Conservation (phyloP, 2,797 vertebrate genomes). For the Amblyopsis hoosieri region DNA sequence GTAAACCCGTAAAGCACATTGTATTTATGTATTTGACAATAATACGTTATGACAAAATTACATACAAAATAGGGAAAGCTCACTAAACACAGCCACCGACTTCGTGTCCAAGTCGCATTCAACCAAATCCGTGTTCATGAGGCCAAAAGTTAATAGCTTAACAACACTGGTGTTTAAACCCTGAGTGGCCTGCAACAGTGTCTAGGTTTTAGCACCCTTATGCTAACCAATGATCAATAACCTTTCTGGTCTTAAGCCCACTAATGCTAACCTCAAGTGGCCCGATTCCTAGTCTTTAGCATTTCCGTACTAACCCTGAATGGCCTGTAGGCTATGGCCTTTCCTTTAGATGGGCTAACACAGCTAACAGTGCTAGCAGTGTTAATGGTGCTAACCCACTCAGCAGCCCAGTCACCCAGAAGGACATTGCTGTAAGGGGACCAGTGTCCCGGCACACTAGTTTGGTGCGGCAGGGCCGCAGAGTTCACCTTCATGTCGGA, state of each 20-base stretch:
- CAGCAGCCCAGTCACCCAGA: slow-evolving; percentile 73
- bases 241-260: background rate
- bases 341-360: slow-evolving; percentile 45
- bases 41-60: background rate
- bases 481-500: slow-evolving; percentile 62
- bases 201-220: slow-evolving; percentile 23
- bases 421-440: slow-evolving; percentile 67
- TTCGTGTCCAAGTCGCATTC: slow-evolving; percentile 36
- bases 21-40: background rate
- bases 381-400: slow-evolving; percentile 65
- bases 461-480: slow-evolving; percentile 47
- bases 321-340: slow-evolving; percentile 57
- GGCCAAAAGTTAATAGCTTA: slow-evolving; percentile 56
- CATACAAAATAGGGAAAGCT: background rate
- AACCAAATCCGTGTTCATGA: slow-evolving; percentile 44
- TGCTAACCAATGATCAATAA: slow-evolving; percentile 5
- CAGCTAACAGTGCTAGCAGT: slow-evolving; percentile 59
- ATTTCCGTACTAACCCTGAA: slow-evolving; percentile 47
- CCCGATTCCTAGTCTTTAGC: slow-evolving; percentile 28
- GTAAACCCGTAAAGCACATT: background rate
- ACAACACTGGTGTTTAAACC: slow-evolving; percentile 1
- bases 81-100: background rate
- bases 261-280: slow-evolving; percentile 52
- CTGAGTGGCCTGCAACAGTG: slow-evolving; percentile 32
- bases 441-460: slow-evolving; percentile 44